phyloP scores from a whole-genome alignment of 2,888 invertebrate species.

The Tipula vernalis region DNA sequence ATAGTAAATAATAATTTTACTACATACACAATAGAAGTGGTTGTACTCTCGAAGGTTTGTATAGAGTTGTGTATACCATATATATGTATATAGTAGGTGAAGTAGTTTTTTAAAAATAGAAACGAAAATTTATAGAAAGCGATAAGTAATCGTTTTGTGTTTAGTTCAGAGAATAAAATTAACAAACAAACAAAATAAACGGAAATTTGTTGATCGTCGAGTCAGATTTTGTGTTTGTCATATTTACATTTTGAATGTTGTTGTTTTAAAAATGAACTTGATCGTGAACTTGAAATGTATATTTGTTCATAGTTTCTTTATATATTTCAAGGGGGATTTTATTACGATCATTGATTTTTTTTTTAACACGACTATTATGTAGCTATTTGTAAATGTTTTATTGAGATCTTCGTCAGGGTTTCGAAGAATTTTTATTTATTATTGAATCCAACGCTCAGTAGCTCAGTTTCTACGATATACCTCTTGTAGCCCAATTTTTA shows the following conservation, averaged over 20 bases:
- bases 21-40: background rate
- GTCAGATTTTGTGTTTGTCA: background rate
- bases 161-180: background rate
- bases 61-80: background rate
- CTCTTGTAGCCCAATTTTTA: no score
- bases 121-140: background rate
- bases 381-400: no score
- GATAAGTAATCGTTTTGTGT: background rate
- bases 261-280: background rate
- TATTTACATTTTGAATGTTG: background rate
- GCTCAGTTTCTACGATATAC: no score
- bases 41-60: background rate
- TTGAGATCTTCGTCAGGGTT: no score
- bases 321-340: no score
- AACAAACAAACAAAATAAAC: background rate
- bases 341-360: no score
- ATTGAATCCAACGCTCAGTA: no score
- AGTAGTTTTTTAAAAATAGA: background rate
- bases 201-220: background rate
- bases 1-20: background rate
- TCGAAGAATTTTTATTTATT: no score
- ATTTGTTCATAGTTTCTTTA: background rate
- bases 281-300: background rate
- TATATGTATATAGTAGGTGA: background rate
- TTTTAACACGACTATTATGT: no score